These are phyloP conservation scores for Tenthredo notha DNA, from an alignment of 2,888 invertebrate genomes.

Conservation along the genomic window DNA sequence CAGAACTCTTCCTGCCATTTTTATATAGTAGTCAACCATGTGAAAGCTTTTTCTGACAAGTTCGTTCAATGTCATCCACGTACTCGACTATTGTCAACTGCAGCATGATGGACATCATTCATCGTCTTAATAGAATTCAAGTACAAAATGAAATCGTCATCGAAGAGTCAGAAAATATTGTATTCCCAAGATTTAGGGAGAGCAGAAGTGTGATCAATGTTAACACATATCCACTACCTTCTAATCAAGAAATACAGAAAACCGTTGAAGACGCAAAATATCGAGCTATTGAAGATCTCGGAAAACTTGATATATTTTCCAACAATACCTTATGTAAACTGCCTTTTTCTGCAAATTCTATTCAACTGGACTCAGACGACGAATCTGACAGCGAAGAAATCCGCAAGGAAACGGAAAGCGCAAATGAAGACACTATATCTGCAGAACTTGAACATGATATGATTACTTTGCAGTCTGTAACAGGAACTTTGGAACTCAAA, in stretches of 20 bases:
- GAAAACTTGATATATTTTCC: constrained; percentile 5
- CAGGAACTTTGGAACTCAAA: constrained; percentile 29
- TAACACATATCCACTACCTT: constrained; percentile 27
- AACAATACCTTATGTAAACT: neutral
- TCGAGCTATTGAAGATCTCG: neutral
- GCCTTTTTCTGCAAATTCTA: constrained; percentile 1
- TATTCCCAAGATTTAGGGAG: constrained; percentile 18
- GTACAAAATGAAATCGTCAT: constrained; percentile 34
- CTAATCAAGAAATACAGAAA: constrained; percentile 29
- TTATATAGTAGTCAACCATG: constrained; percentile 57
- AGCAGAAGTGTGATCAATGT: neutral
- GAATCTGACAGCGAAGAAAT: constrained; percentile 34
- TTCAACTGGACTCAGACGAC: neutral
- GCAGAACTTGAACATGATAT: constrained; percentile 24
- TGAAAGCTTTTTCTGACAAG: constrained; percentile 57
- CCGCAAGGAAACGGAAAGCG: neutral
- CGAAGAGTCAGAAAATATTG: constrained; percentile 8
- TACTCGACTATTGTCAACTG: constrained; percentile 32
- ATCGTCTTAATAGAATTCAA: constrained; percentile 26
- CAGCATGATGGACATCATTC: constrained; percentile 26
- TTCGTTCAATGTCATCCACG: constrained; percentile 53
- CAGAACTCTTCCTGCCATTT: constrained; percentile 6
- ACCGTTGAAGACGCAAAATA: constrained; percentile 28
- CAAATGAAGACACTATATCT: constrained; percentile 4
- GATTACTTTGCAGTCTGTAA: constrained; percentile 27